Percentiles rank a stretch among this genome's conserved stretches.
These are phyloP conservation scores for Tokudaia tokunoshimensis DNA, from an alignment of 2,797 vertebrate species.

Conservation along the genomic window DNA sequence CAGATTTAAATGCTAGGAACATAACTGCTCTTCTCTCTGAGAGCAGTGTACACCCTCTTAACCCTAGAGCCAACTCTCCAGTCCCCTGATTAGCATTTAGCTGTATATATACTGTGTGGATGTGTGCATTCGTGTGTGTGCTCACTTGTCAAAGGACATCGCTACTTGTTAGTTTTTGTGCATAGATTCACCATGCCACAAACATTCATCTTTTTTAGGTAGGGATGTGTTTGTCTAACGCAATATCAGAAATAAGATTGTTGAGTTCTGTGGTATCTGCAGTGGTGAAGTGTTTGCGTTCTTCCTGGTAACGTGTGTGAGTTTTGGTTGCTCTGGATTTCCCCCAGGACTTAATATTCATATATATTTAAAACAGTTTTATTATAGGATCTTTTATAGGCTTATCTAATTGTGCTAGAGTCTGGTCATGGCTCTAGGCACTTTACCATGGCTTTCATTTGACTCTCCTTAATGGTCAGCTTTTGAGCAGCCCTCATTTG, in stretches of 20 bases:
- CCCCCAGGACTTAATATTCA: not conserved
- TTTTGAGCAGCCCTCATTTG: conserved; percentile 16
- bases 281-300: not conserved
- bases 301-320: not conserved
- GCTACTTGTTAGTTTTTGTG: not conserved
- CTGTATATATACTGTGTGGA: not conserved
- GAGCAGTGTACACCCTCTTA: not conserved
- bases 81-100: not conserved
- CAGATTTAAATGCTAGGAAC: not conserved
- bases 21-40: not conserved
- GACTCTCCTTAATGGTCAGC: not conserved
- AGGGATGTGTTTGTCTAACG: not conserved
- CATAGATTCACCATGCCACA: not conserved
- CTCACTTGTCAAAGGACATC: not conserved
- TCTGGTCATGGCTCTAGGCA: not conserved
- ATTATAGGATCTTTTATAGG: not conserved
- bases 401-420: not conserved
- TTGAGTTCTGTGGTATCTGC: not conserved
- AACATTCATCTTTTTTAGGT: not conserved
- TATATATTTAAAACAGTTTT: not conserved
- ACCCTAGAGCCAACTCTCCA: not conserved
- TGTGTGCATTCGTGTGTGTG: not conserved
- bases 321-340: not conserved
- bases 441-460: not conserved
- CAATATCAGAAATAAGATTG: not conserved